Evolutionary conservation across 2,113 vertebrate species (phyloP), one percentile per base, ranked within the genome.

Genomic region (Hucho hucho): DNA sequence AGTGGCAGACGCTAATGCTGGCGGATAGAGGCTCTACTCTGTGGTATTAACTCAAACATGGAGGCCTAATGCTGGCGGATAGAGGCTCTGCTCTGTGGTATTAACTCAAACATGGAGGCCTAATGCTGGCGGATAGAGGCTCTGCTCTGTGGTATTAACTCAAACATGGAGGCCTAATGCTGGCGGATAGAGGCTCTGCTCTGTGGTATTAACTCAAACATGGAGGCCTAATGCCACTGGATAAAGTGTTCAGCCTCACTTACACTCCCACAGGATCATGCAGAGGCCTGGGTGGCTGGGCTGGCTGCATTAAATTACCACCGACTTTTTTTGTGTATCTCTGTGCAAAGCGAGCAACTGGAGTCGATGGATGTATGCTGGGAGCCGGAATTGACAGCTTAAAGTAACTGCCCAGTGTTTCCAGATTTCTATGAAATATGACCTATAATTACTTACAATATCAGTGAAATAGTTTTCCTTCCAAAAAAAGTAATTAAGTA

Each of bases 21-120:
- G 72, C 72, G 76, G 87, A 91, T 84, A 86, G 83, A 87, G 74
- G 82, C 86, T 86, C 86, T 80, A 86, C 88, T 89, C 88, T 74
- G 56, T 86, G 87, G 88, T 92, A 91, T 91, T 92, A 91, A 90
- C 82, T 91, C 87, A 90, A 90, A 92, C 89, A 90, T 87, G 87
- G 89, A 87, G 79, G 75, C 84, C 87, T 91, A 89, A 91, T 89
- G 83, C 87, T n/a, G n/a, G n/a, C 72, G 76, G 87, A 91, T 84
- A 86, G 83, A 87, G 74, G 82, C 86, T 86, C 86, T 80, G 85
- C 88, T 89, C 88, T 74, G 56, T 86, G 87, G 88, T 92, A 91
- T 91, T 92, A 91, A 90, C 82, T 91, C 87, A 90, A 90, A 92
- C 89, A 90, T 87, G 87, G 89, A 87, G 79, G 75, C 84, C 87